phyloP scores from a whole-genome alignment of 2,113 vertebrate genomes.

The Chlorodrepanis virens region DNA sequence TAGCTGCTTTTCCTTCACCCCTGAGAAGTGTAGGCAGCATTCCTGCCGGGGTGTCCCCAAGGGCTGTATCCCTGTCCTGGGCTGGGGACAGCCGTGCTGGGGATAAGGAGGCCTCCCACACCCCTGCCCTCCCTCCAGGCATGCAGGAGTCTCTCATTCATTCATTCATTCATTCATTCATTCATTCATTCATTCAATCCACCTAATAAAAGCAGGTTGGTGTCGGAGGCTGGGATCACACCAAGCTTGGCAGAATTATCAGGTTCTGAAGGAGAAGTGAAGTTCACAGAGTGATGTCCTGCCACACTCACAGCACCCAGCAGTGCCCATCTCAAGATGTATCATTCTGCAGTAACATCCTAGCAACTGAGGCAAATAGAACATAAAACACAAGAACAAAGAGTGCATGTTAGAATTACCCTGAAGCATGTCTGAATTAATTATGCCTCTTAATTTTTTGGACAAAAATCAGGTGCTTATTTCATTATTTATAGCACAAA shows the following conservation, averaged over 20 bases:
- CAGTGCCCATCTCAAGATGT: accelerated
- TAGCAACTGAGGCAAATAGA: background rate
- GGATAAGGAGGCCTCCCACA: accelerated
- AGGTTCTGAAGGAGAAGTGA: background rate
- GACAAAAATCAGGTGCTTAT: constrained; percentile 28
- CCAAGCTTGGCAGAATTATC: background rate
- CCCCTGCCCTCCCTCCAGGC: background rate
- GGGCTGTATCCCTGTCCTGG: background rate
- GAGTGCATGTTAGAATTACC: background rate
- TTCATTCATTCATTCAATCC: background rate
- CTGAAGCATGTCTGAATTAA: constrained; percentile 48
- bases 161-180: background rate
- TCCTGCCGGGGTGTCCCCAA: accelerated
- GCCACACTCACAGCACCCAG: accelerated
- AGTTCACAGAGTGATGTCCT: background rate
- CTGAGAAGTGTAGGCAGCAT: background rate
- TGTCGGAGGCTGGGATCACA: background rate
- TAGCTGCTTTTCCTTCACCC: background rate
- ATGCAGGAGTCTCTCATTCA: background rate
- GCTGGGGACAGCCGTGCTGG: accelerated
- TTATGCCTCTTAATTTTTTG: constrained; percentile 49
- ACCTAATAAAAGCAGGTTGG: background rate
- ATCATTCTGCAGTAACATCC: background rate
- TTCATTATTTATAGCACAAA: constrained; percentile 45
- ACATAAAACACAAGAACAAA: background rate